A percentile compares a stretch with the other conserved stretches of the same genome.
phyloP scores from a whole-genome alignment of 2,113 vertebrate species.

The Atractosteus spatula region DNA sequence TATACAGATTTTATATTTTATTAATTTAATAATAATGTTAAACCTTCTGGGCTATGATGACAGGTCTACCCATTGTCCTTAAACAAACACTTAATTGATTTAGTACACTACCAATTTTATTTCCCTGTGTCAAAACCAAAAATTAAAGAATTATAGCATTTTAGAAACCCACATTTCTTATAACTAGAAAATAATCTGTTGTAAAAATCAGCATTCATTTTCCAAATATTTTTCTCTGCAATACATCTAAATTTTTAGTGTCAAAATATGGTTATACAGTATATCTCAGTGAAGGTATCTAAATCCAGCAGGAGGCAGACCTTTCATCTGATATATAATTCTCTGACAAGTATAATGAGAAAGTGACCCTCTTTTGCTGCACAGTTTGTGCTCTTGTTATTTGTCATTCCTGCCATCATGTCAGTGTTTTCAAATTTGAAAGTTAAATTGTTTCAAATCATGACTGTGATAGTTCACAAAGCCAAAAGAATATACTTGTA shows the following conservation, averaged over 20 bases:
- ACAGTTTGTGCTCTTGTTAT: conserved; percentile 39
- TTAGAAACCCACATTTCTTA: no score
- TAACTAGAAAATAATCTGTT: no score
- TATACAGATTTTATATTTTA: no score
- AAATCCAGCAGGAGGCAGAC: conserved; percentile 38
- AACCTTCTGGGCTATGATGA: no score
- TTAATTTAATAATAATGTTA: no score
- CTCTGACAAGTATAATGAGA: conserved; percentile 27
- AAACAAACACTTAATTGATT: no score
- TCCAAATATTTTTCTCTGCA: not conserved
- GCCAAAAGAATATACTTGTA: conserved; percentile 37
- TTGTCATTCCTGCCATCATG: conserved; percentile 34
- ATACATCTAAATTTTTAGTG: not conserved
- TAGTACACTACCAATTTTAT: no score
- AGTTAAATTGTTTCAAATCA: conserved; percentile 48
- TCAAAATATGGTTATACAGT: not conserved
- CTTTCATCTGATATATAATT: conserved; percentile 43
- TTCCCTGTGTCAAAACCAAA: no score
- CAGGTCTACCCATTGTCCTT: no score
- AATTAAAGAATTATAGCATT: no score
- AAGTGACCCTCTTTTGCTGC: conserved; percentile 36
- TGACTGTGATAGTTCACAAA: conserved; percentile 36
- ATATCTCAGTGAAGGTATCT: conserved; percentile 1
- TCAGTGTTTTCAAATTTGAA: conserved; percentile 42
- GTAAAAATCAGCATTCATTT: no score